These are phyloP conservation scores for Chloebia gouldiae DNA, from an alignment of 2,113 vertebrate species.

Conservation along the genomic window DNA sequence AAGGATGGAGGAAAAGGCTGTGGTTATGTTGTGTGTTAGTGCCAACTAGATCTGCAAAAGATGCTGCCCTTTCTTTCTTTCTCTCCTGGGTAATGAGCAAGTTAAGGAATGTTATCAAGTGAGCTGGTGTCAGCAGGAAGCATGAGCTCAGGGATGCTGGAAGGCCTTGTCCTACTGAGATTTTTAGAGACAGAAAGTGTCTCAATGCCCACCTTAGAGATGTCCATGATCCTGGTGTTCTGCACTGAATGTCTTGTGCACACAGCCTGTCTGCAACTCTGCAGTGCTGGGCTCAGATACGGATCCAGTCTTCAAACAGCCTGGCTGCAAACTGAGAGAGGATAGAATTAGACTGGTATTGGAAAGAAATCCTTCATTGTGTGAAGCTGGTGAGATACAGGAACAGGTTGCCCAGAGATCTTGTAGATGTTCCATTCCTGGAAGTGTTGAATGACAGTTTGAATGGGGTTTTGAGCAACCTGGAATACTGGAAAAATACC, in stretches of 20 bases:
- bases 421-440: not conserved
- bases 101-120: not conserved
- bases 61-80: not conserved
- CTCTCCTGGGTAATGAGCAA: not conserved
- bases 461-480: not conserved
- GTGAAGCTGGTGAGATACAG: not conserved
- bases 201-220: not conserved
- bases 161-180: not conserved
- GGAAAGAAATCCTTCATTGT: not conserved
- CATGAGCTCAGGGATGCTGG: not conserved
- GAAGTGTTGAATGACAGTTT: not conserved
- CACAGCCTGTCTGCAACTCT: not conserved
- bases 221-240: not conserved
- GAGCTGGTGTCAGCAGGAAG: not conserved
- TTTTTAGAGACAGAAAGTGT: not conserved
- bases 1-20: not conserved
- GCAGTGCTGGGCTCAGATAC: fast-evolving
- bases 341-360: not conserved
- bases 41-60: not conserved
- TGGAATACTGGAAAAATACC: not conserved
- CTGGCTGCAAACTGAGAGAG: not conserved
- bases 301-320: not conserved
- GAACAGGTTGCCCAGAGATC: not conserved
- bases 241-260: not conserved
- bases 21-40: not conserved